These are phyloP conservation scores for Metallyticus violacea DNA, from an alignment of 2,888 invertebrate species.

Conservation along the genomic window DNA sequence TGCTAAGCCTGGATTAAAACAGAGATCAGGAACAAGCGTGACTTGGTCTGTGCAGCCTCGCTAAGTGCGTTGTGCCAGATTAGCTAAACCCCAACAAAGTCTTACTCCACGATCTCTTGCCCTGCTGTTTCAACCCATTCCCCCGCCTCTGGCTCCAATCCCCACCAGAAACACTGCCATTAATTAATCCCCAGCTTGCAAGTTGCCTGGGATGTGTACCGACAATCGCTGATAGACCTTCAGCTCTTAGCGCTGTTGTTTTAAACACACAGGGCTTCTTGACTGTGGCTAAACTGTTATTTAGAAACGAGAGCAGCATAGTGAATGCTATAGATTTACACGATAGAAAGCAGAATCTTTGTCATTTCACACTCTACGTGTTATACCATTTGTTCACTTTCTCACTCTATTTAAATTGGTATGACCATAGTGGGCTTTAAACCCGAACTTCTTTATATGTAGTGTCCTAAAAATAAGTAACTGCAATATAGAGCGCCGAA, in stretches of 20 bases:
- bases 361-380: too few relatives aligned
- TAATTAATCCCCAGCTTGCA: background rate
- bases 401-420: too few relatives aligned
- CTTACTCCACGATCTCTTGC: background rate
- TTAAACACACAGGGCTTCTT: background rate
- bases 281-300: background rate
- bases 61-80: background rate
- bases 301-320: too few relatives aligned
- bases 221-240: background rate
- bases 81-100: background rate
- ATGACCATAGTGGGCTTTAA: too few relatives aligned
- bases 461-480: too few relatives aligned
- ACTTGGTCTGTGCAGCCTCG: background rate
- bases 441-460: too few relatives aligned
- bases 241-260: background rate
- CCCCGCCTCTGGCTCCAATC: background rate
- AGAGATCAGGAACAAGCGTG: background rate
- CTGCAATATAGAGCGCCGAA: too few relatives aligned
- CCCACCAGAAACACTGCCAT: background rate
- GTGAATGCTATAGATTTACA: too few relatives aligned
- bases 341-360: too few relatives aligned
- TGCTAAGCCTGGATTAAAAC: background rate
- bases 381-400: too few relatives aligned
- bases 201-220: background rate
- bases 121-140: too few relatives aligned